Conservation (phyloP, 2,797 vertebrate species). For the Telmatherina bonti region DNA sequence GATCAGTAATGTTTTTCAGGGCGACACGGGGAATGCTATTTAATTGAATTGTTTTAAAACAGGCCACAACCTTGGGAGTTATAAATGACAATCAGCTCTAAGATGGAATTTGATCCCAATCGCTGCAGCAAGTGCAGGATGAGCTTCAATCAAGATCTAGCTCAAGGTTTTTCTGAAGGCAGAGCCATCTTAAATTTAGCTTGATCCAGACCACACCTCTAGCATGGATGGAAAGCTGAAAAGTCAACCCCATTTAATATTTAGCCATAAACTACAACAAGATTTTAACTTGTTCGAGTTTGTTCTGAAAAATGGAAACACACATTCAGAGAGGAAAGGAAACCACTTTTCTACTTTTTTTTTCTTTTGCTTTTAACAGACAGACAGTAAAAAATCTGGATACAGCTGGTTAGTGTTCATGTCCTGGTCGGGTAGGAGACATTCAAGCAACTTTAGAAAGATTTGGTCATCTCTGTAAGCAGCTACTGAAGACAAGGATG, state of each 20-base stretch:
- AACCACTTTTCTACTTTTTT: no score
- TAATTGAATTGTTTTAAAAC: background rate
- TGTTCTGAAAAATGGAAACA: no score
- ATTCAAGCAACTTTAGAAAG: conserved; percentile 25
- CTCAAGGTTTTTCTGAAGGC: background rate
- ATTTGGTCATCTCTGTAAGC: conserved; percentile 43
- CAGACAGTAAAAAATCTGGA: background rate
- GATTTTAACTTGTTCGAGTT: no score
- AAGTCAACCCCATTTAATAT: background rate
- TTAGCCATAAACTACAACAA: background rate
- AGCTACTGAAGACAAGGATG: no score
- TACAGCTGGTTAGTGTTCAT: background rate
- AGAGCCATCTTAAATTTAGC: background rate
- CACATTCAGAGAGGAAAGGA: no score
- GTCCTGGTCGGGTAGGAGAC: conserved; percentile 27
- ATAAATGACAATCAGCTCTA: background rate
- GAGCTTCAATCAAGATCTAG: background rate
- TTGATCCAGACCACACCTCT: no score
- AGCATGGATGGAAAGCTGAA: background rate
- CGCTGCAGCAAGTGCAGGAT: background rate
- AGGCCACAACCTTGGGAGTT: background rate
- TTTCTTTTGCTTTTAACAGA: no score
- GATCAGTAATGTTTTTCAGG: background rate
- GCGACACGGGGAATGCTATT: background rate
- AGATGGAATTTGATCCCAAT: background rate